phyloP scores from a whole-genome alignment of 2,797 vertebrate species.

The Poeciliopsis infans region DNA sequence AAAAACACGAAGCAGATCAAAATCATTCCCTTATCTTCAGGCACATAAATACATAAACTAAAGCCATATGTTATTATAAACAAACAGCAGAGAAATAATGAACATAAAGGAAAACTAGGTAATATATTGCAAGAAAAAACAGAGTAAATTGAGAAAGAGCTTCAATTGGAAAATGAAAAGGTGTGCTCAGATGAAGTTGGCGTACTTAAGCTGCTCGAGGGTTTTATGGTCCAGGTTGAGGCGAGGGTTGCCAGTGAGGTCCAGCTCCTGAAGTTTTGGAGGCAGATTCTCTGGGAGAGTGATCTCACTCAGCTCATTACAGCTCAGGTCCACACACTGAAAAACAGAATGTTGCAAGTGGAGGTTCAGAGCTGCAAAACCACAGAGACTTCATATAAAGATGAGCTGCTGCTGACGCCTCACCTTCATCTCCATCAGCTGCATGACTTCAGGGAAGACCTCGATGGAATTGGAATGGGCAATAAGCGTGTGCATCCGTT shows the following conservation, averaged over 20 bases:
- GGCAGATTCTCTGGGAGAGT: constrained; percentile 94
- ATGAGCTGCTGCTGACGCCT: constrained; percentile 13
- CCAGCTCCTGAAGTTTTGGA: constrained; percentile 95
- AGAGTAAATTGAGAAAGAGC: neutral
- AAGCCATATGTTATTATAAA: neutral
- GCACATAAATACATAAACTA: neutral
- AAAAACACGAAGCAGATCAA: constrained; percentile 28
- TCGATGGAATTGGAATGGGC: constrained; percentile 97
- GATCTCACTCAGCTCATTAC: constrained; percentile 94
- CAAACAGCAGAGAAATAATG: neutral
- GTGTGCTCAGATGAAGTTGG: constrained; percentile 12
- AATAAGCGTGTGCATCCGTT: constrained; percentile 93
- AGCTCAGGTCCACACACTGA: constrained; percentile 97
- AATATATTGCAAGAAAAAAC: neutral
- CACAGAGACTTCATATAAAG: neutral
- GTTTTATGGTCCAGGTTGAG: constrained; percentile 94
- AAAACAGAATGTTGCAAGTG: constrained; percentile 33
- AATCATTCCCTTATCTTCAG: neutral
- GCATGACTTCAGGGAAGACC: constrained; percentile 98
- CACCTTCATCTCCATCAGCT: constrained; percentile 97
- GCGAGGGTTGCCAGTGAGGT: constrained; percentile 96
- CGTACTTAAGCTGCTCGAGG: constrained; percentile 95
- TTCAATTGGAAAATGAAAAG: neutral
- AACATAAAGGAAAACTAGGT: neutral
- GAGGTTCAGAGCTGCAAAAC: neutral